phyloP scores from a whole-genome alignment of 2,888 invertebrate genomes.

The Hedya salicella region DNA sequence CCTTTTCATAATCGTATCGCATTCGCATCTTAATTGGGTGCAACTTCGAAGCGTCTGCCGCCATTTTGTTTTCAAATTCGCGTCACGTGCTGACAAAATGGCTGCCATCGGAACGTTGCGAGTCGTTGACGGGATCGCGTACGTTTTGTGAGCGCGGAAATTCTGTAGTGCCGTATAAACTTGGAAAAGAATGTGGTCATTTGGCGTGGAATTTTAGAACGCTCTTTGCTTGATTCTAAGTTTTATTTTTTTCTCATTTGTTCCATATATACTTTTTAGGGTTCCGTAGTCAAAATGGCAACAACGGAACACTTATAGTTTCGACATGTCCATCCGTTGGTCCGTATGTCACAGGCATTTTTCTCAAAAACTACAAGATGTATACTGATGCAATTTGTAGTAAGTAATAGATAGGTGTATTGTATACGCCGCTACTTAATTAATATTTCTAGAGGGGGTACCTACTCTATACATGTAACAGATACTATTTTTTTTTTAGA shows the following conservation, averaged over 20 bases:
- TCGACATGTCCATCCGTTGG: too few species aligned
- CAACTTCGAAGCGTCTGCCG: conserved; percentile 10
- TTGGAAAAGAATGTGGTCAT: conserved; percentile 9
- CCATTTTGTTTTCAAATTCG: conserved; percentile 24
- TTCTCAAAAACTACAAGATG: too few species aligned
- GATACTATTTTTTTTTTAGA: too few species aligned
- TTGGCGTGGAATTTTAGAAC: not conserved
- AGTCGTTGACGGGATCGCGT: not conserved
- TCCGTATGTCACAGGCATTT: too few species aligned
- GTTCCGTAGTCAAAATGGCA: too few species aligned
- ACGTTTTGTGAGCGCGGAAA: conserved; percentile 18
- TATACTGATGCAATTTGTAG: too few species aligned
- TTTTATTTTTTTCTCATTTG: not conserved
- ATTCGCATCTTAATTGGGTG: conserved; percentile 23
- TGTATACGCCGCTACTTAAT: too few species aligned
- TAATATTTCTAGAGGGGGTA: too few species aligned
- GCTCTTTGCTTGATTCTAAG: not conserved
- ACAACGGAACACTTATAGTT: too few species aligned
- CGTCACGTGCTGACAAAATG: conserved; percentile 31
- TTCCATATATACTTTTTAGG: too few species aligned
- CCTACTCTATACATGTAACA: too few species aligned
- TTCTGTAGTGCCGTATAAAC: conserved; percentile 11
- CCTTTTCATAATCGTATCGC: conserved; percentile 5
- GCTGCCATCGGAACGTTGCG: conserved; percentile 4
- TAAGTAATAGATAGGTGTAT: too few species aligned